Percentiles rank a stretch among this genome's conserved stretches.
phyloP scores from a whole-genome alignment of 35 echinoderm and acorn worm species.

The Strongylocentrotus purpuratus region DNA sequence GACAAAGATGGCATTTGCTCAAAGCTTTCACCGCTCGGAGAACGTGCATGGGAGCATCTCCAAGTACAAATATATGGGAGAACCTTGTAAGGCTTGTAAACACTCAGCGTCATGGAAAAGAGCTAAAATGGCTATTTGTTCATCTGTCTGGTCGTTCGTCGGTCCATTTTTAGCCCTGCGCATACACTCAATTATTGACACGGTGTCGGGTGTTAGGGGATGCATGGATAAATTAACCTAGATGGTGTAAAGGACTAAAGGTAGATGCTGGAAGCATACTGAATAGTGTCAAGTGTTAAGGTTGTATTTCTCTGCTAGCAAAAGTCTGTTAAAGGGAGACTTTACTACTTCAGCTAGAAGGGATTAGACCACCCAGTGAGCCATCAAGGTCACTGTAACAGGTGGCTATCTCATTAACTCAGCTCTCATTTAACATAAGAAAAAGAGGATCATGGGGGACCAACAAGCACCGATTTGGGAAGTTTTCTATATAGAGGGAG shows the following conservation, averaged over 20 bases:
- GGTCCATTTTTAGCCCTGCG: not conserved
- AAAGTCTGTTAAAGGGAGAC: too few species aligned
- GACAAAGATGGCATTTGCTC: not conserved
- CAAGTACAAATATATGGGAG: not conserved
- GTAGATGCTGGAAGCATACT: not conserved
- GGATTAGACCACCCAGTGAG: too few species aligned
- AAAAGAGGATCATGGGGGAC: too few species aligned
- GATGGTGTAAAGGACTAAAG: not conserved
- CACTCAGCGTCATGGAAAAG: not conserved
- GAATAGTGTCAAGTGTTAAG: not conserved
- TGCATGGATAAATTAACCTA: constrained; percentile 11
- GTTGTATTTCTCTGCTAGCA: too few species aligned
- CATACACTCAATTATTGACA: not conserved
- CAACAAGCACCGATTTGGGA: too few species aligned
- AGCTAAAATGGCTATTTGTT: not conserved
- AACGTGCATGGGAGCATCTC: not conserved
- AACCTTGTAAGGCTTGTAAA: not conserved
- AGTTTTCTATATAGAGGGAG: too few species aligned
- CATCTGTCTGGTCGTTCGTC: not conserved
- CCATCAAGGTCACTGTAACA: too few species aligned
- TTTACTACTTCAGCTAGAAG: too few species aligned
- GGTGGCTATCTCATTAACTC: too few species aligned
- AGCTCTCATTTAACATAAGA: too few species aligned
- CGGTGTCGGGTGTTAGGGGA: not conserved
- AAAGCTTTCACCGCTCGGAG: not conserved